These are phyloP conservation scores for Plagiodera versicolora DNA, from an alignment of 2,888 invertebrate species.

Conservation along the genomic window DNA sequence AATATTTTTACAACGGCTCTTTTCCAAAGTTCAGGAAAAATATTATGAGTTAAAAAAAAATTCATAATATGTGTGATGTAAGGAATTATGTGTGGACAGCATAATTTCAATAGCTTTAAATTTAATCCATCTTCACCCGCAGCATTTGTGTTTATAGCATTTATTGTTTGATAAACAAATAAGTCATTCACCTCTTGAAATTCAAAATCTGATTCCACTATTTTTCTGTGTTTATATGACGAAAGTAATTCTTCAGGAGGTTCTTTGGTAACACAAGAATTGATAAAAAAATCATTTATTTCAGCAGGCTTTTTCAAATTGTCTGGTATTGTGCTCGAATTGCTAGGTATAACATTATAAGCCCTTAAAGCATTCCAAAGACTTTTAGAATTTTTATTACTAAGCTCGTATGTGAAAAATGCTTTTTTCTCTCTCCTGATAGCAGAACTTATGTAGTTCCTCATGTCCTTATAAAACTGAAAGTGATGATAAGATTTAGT, in stretches of 20 bases:
- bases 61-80: conserved; percentile 7
- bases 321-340: no score
- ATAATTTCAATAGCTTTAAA: conserved; percentile 8
- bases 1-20: conserved; percentile 8
- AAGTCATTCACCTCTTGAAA: conserved; percentile 2
- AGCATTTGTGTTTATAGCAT: conserved; percentile 8
- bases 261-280: background rate
- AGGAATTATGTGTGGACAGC: conserved; percentile 8
- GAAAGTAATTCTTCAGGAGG: conserved; percentile 7
- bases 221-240: conserved; percentile 1
- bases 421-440: conserved; percentile 5
- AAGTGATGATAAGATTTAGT: background rate
- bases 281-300: conserved; percentile 6
- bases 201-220: conserved; percentile 6
- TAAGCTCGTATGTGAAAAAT: background rate
- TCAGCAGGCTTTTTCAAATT: conserved; percentile 4
- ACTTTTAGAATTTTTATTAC: conserved; percentile 8
- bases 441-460: conserved; percentile 7
- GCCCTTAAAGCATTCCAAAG: conserved; percentile 1
- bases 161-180: background rate
- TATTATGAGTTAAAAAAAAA: conserved; percentile 7
- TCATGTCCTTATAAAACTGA: conserved; percentile 8
- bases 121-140: conserved; percentile 4
- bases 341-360: conserved; percentile 1
- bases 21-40: conserved; percentile 8